Evolutionary conservation across 2,797 vertebrate species (phyloP), one percentile per base, ranked within the genome.

Genomic region (Gymnoscopelus braueri): DNA sequence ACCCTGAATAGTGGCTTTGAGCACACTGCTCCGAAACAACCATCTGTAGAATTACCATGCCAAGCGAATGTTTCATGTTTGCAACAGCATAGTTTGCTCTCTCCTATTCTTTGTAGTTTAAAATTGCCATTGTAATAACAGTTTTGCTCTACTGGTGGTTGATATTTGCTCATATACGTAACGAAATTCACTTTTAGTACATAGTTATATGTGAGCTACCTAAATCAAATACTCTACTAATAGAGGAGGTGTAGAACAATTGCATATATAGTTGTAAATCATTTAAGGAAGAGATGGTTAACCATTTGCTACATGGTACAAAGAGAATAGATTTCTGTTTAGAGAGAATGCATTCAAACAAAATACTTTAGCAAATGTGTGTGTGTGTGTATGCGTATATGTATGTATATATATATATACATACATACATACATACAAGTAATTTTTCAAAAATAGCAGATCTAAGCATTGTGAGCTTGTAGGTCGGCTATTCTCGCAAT

Each of bases 31-130:
- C 23, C 62, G 3, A 77, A 73, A 73, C 26, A 19, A 35, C 65
- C 67, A 55, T 60, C 58, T 71, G 61, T 59, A 66, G 61, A 63
- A 47, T 35, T 35, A 35, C 2, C 32, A 35, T 65, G 35, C n/a
- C 64, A 77, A 35, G 79, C 62, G 74, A 81, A 75, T 76, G 72
- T 76, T 53, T 71, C 5, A 12, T 44, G 39, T 79, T 63, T 57
- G 47, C 65, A 53, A 23, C 69, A 58, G 50, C 23, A 19, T 54
- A 14, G 14, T 71, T 69, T 52, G 56, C 74, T 23, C 61, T 80
- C 81, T 80, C 66, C 55, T 64, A 13, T 35, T 15, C 26, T 59
- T 59, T 53, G 65, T 58, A 49, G 26, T 52, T 35, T 70, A 63
- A 68, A 67, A 52, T 15, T 14, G 49, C 71, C 51, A 35, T 32